Conservation (phyloP, 92 coral and sea anemone genomes). For the Parazoanthus swiftii region DNA sequence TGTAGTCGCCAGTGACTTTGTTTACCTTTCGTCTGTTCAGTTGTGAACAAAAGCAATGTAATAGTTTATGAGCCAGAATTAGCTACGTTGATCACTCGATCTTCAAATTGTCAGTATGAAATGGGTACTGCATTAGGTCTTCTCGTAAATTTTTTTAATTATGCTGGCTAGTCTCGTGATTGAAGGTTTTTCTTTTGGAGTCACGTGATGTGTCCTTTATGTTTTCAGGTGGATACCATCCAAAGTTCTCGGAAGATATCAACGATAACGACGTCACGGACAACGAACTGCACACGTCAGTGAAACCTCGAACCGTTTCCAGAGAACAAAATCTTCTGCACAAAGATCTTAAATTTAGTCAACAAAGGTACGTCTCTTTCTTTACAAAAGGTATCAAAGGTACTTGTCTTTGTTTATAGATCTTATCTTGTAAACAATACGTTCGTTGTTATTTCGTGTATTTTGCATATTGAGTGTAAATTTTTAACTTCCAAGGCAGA, state of each 20-base stretch:
- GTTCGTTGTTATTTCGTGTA: no score
- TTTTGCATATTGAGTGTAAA: neutral
- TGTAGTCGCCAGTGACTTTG: no score
- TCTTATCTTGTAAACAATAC: no score
- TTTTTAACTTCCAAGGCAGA: neutral
- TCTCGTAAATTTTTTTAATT: no score
- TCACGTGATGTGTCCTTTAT: neutral
- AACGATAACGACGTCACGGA: constrained; percentile 43
- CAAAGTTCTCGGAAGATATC: constrained; percentile 72
- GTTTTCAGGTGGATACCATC: constrained; percentile 70
- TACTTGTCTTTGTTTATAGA: no score
- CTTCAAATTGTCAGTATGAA: neutral
- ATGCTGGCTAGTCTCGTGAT: neutral
- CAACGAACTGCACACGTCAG: constrained; percentile 51
- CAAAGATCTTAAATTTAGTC: constrained; percentile 83
- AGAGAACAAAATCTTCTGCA: constrained; percentile 77
- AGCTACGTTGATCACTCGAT: neutral
- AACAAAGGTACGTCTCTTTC: constrained; percentile 61
- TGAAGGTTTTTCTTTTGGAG: neutral
- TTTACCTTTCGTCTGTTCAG: no score
- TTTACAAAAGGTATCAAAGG: no score
- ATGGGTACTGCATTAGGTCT: no score
- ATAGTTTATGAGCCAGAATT: neutral
- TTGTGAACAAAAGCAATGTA: no score
- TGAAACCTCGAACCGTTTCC: constrained; percentile 56